Evolutionary conservation across 53 echinoderm and acorn worm species (phyloP).

Genomic region (Pentamera pediparva): DNA sequence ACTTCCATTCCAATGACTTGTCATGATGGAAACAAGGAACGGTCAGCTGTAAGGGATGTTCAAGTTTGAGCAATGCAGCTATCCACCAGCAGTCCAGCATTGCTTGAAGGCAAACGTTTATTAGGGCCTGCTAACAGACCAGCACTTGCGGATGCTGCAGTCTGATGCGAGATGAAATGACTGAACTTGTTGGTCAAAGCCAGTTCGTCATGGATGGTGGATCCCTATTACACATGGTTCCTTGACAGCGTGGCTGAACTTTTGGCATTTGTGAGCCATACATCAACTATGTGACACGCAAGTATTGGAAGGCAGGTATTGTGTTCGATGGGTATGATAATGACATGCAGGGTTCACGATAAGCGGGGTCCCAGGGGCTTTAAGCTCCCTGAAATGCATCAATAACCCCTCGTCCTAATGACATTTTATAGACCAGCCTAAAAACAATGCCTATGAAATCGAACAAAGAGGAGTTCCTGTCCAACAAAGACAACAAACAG

Average conservation of each 20-base stretch:
- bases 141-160: too few species aligned
- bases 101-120: conserved; percentile 1
- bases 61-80: neutral
- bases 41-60: neutral
- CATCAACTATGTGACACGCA: too few species aligned
- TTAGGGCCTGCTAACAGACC: too few species aligned
- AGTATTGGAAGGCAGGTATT: neutral
- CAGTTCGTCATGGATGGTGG: neutral
- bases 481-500: neutral
- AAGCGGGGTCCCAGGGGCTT: too few species aligned
- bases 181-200: neutral
- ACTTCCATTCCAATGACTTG: neutral
- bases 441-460: neutral
- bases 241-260: too few species aligned
- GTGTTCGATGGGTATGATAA: conserved; percentile 31
- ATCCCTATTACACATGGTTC: neutral
- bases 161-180: too few species aligned
- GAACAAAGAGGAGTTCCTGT: neutral
- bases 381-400: too few species aligned
- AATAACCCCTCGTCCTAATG: too few species aligned
- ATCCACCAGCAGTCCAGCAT: neutral
- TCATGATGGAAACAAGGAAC: neutral
- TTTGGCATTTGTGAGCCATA: too few species aligned
- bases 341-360: too few species aligned
- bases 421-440: too few species aligned